Conservation (phyloP, 2,888 invertebrate genomes). For the Tortricodes alternella region DNA sequence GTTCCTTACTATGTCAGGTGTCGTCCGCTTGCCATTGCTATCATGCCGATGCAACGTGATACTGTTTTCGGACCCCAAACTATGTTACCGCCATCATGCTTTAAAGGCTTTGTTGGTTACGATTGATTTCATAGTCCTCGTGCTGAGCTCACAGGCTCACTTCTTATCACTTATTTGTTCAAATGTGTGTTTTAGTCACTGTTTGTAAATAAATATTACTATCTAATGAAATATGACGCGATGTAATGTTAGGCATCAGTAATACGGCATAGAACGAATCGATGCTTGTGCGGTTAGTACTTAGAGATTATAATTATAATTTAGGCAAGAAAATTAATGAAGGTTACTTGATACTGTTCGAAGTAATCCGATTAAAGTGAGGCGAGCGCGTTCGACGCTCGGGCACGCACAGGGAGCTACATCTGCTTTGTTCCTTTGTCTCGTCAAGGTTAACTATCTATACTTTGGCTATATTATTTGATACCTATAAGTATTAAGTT, state of each 20-base stretch:
- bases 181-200: not conserved
- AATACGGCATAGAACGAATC: no score
- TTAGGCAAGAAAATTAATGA: constrained; percentile 10
- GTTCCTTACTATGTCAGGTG: not conserved
- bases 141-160: no score
- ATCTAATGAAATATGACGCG: not conserved
- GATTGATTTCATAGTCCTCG: no score
- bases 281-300: not conserved
- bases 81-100: no score
- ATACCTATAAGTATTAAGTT: constrained; percentile 11
- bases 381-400: constrained; percentile 37
- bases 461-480: constrained; percentile 20
- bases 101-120: not conserved
- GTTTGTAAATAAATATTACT: not conserved
- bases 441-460: constrained; percentile 51
- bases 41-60: not conserved
- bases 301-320: not conserved
- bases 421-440: constrained; percentile 59
- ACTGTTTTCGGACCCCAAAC: no score
- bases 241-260: no score
- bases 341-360: constrained; percentile 19
- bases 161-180: not conserved
- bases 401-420: constrained; percentile 47
- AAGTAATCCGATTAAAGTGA: constrained; percentile 40
- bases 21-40: not conserved